Percentiles rank a stretch among this genome's conserved stretches.
Conservation (phyloP, 2,888 invertebrate species). For the Apotomis capreana region DNA sequence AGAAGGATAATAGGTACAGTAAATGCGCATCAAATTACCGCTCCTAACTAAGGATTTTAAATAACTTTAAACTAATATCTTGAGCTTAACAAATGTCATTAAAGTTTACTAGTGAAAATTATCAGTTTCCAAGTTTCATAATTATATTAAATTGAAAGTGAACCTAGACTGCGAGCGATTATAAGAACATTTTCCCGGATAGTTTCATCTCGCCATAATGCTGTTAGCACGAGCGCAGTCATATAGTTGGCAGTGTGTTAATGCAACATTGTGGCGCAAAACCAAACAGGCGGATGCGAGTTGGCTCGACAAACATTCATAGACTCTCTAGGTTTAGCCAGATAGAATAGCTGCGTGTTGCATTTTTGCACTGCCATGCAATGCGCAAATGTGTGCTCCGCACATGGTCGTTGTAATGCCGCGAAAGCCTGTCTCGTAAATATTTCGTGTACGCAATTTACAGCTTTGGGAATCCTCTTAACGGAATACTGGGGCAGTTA, state of each 20-base stretch:
- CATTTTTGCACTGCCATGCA: slow-evolving; percentile 70
- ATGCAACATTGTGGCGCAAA: slow-evolving; percentile 18
- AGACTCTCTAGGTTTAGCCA: slow-evolving; percentile 28
- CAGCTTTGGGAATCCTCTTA: slow-evolving; percentile 81
- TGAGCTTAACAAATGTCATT: neutral
- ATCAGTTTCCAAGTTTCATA: slow-evolving; percentile 7
- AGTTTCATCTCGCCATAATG: slow-evolving; percentile 35
- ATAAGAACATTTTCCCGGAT: slow-evolving; percentile 27
- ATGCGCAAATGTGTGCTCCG: slow-evolving; percentile 68
- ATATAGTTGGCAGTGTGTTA: slow-evolving; percentile 39
- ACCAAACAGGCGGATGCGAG: slow-evolving; percentile 4
- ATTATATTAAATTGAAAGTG: slow-evolving; percentile 18
- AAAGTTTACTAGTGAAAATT: neutral
- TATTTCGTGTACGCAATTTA: slow-evolving; percentile 80
- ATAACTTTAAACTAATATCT: too few species aligned
- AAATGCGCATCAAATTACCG: too few species aligned
- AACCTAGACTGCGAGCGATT: slow-evolving; percentile 6
- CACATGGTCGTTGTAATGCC: slow-evolving; percentile 76
- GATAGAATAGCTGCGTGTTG: slow-evolving; percentile 54
- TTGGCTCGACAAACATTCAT: slow-evolving; percentile 9
- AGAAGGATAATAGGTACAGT: too few species aligned
- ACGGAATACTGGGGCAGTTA: slow-evolving; percentile 79
- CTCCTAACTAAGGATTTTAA: too few species aligned
- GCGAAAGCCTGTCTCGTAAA: slow-evolving; percentile 80
- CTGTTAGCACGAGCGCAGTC: slow-evolving; percentile 37